A percentile compares a stretch with the other conserved stretches of the same genome.
phyloP scores from a whole-genome alignment of 2,797 vertebrate genomes.

The Parotocinclus haroldoi region DNA sequence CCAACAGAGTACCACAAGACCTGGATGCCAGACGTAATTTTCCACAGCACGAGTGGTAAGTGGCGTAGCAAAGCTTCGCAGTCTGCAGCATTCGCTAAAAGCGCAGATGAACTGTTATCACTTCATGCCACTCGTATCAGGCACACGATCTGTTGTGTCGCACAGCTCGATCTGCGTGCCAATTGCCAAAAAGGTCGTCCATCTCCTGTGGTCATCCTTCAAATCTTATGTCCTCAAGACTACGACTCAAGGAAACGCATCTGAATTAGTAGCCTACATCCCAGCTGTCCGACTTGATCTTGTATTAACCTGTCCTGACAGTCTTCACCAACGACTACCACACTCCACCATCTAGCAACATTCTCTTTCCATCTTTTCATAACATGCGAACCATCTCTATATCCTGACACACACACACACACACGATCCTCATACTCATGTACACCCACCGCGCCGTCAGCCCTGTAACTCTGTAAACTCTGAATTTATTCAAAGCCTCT shows the following conservation, averaged over 20 bases:
- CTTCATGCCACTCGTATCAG: not conserved
- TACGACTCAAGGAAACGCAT: not conserved
- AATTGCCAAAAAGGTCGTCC: constrained; percentile 29
- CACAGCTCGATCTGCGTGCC: constrained; percentile 13
- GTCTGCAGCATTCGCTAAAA: not conserved
- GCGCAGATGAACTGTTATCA: constrained; percentile 9
- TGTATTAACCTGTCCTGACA: constrained; percentile 22
- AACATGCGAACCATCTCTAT: constrained; percentile 56
- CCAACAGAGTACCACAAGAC: constrained; percentile 19
- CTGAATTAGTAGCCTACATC: constrained; percentile 21
- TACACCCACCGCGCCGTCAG: too few relatives aligned
- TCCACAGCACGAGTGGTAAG: constrained; percentile 14
- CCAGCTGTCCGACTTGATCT: constrained; percentile 13
- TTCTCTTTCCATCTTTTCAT: constrained; percentile 45
- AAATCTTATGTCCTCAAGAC: constrained; percentile 1
- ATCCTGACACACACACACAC: constrained; percentile 43
- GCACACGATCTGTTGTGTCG: not conserved
- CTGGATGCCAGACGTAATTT: constrained; percentile 10
- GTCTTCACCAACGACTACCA: constrained; percentile 28
- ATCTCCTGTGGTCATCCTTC: constrained; percentile 11
- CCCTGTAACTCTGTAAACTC: too few relatives aligned
- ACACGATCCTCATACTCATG: not conserved
- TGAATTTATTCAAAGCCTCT: too few relatives aligned
- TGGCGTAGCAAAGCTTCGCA: not conserved
- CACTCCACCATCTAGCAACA: constrained; percentile 44